Base-by-base conservation (phyloP, 2,113 vertebrate species). In the Propithecus coquereli region DNA sequence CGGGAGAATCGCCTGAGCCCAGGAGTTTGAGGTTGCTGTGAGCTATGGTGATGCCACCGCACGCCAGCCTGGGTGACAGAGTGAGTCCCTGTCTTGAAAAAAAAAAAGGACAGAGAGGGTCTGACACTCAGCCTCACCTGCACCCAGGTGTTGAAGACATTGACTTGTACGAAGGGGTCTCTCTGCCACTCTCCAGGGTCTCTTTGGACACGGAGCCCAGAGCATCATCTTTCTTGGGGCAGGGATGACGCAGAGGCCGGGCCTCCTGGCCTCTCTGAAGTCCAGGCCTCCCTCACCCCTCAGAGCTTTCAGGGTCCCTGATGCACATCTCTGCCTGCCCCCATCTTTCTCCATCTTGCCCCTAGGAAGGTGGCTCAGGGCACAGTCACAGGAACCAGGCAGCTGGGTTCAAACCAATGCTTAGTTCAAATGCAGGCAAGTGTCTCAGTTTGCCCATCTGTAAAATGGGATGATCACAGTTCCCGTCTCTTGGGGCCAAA, bases 291-390 rank as follows among this genome's bases (percentile, higher is more conserved):
- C 3, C 37, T 63, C 25, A 63, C 25, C 17, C 54, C 30, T 50
- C 2, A 3, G 37, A 45, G 50, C 30, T 57, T 81, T 83, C 0
- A 0, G 65, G 65, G 77, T 59, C 30, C 50, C 52, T 47, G 40
- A 73, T 12, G 74, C 32, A 52, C 3, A 12, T 25, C 7, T 0
- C 14, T 37, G 14, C 54, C 50, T 0, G 0, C 1, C 54, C 37
- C 17, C 37, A 57, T 18, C 6, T 70, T 70, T 81, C 30, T 81
- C 52, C 6, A 0, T 11, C 14, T n/a, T 30, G 54, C 17, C 57
- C 7, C 8, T 25, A 23, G 54, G 54, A 47, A 84, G 68, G 34
- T 22, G 54, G 43, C 22, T 59, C 77, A 57, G 63, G 27, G 20
- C 32, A 1, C 6, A 81, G 77, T 30, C 2, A 74, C 43, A 0